phyloP scores from a whole-genome alignment of 2,888 invertebrate genomes.

The Elaeidobius kamerunicus region DNA sequence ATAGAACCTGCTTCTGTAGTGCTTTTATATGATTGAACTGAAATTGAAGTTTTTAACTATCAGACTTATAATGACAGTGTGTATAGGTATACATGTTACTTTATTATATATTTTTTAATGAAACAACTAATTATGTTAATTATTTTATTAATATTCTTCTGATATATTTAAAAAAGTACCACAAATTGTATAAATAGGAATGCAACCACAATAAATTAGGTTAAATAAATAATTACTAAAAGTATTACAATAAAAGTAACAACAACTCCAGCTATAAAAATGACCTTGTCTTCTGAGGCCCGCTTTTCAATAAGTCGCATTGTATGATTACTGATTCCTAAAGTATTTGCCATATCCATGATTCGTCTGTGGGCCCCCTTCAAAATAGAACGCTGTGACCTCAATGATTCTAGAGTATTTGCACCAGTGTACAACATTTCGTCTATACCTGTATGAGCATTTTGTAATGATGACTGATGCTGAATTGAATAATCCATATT shows the following conservation, averaged over 20 bases:
- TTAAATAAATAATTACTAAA: conserved; percentile 68
- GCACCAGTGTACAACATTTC: conserved; percentile 76
- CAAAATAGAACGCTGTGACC: conserved; percentile 77
- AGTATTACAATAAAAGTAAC: conserved; percentile 77
- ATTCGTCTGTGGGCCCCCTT: conserved; percentile 85
- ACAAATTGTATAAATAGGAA: conserved; percentile 13
- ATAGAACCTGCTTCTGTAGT: background rate
- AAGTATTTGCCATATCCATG: conserved; percentile 84
- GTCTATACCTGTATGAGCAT: conserved; percentile 81
- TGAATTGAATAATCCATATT: conserved; percentile 84
- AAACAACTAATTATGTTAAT: too few relatives aligned
- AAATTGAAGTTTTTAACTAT: too few relatives aligned
- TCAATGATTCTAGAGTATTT: conserved; percentile 65
- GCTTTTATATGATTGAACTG: background rate
- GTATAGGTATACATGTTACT: too few relatives aligned
- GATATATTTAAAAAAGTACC: conserved; percentile 5
- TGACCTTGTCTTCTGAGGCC: conserved; percentile 82
- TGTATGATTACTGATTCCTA: conserved; percentile 92
- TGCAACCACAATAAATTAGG: conserved; percentile 44
- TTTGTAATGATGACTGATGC: conserved; percentile 74
- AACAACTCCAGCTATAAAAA: conserved; percentile 84
- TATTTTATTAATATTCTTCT: background rate
- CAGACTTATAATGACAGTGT: too few relatives aligned
- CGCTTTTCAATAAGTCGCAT: conserved; percentile 90
- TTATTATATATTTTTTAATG: too few relatives aligned